Evolutionary conservation across 37 sponge, comb jelly and placozoan genomes (phyloP).

Genomic region (Halichondria panicea): DNA sequence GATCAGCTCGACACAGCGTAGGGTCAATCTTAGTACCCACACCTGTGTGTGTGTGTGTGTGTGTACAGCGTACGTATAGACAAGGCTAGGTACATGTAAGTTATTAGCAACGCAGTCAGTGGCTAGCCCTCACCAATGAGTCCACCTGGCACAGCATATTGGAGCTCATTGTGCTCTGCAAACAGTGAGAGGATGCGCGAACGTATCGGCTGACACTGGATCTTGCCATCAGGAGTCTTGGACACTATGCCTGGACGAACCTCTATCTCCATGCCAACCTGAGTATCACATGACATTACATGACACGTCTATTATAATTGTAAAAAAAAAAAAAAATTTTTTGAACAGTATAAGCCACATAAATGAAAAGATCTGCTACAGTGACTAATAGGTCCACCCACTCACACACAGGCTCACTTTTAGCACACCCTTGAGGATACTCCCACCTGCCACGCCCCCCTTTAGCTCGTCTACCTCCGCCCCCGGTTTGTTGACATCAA

Average conservation of each 20-base stretch:
- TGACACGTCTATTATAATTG: not conserved
- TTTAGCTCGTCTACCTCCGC: constrained; percentile 95
- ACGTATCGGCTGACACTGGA: constrained; percentile 82
- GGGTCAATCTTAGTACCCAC: constrained; percentile 98
- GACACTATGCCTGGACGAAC: constrained; percentile 96
- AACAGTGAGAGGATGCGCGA: constrained; percentile 84
- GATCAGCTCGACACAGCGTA: constrained; percentile 91
- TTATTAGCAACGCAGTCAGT: not conserved
- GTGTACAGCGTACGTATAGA: not conserved
- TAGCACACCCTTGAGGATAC: constrained; percentile 92
- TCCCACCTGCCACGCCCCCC: constrained; percentile 99
- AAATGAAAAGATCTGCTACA: not conserved
- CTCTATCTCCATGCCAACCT: constrained; percentile 96
- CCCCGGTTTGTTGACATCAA: constrained; percentile 98
- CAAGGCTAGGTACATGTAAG: not conserved
- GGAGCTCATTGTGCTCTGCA: constrained; percentile 94
- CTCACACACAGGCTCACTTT: constrained; percentile 44
- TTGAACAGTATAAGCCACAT: not conserved
- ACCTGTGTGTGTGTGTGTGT: constrained; percentile 41
- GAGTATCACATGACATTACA: too few relatives aligned
- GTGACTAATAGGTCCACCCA: not conserved
- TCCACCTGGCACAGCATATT: constrained; percentile 97
- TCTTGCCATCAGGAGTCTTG: constrained; percentile 82
- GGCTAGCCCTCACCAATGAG: constrained; percentile 70
- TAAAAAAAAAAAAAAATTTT: not conserved